Evolutionary conservation across 2,113 vertebrate species (phyloP), one percentile per base, ranked within the genome.

Genomic region (Trinectes maculatus): DNA sequence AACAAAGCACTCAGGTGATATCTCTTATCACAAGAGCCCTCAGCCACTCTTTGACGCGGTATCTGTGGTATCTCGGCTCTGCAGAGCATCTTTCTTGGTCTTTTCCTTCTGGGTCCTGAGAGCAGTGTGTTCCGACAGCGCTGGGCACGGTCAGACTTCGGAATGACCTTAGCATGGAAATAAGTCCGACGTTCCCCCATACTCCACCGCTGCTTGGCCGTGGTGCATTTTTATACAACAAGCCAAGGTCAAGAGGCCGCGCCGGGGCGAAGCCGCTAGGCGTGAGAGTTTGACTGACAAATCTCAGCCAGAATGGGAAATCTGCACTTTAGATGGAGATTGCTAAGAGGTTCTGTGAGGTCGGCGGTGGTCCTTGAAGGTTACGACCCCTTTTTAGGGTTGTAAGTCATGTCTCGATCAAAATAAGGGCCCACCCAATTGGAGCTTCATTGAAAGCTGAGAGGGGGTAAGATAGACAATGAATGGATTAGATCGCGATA

Each of bases 1-100:
- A 84, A 87, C 81, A 86, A 88, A 88, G 80, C 85, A 87, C 86
- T 89, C 87, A 86, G 85, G 87, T 90, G 89, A 87, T 80, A 70
- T 71, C 60, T 86, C 85, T 84, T 83, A 89, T 90, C 87, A 85
- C 56, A 36, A 67, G 69, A 74, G 70, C 76, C 46, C 79, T 81
- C 62, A 73, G 22, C 68, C 22, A 2, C 76, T 24, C 84, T 79
- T 76, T 70, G 58, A 76, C 36, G 31, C 22, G 42, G 59, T 58
- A 73, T 64, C 63, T 63, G 42, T 56, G 19, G 15, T 55, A 80
- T 71, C 77, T 83, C 52, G 60, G 6, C 42, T 68, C 31, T 26
- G 48, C 24, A 43, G 3, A 31, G 9, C 64, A 29, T 77, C 40
- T 61, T 44, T 29, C 44, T 58, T n/a, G n/a, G n/a, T n/a, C n/a